phyloP scores from a whole-genome alignment of 2,797 vertebrate species.

The Rhodeus uyekii region DNA sequence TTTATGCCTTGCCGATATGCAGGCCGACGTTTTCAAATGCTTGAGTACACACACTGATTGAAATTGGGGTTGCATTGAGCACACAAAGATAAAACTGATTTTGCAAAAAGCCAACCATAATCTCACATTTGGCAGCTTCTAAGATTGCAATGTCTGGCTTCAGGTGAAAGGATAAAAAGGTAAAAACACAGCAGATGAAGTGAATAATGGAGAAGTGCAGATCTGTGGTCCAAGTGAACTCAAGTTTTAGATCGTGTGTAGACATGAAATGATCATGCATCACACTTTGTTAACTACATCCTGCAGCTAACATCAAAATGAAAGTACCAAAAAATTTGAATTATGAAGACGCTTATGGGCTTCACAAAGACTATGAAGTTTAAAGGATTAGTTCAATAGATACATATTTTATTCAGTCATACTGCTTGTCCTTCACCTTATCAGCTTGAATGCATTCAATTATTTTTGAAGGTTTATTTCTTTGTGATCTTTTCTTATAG shows the following conservation, averaged over 20 bases:
- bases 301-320: neutral
- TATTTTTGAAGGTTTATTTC: no score
- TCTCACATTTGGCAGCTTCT: constrained; percentile 55
- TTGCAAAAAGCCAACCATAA: constrained; percentile 57
- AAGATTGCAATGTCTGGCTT: constrained; percentile 49
- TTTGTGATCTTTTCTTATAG: no score
- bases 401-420: no score
- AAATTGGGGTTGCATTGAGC: constrained; percentile 59
- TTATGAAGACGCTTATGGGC: neutral
- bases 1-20: constrained; percentile 28
- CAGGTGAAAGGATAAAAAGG: constrained; percentile 20
- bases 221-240: neutral
- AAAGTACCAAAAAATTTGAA: neutral
- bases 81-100: constrained; percentile 62
- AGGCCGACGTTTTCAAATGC: constrained; percentile 53
- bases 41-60: constrained; percentile 60
- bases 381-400: neutral
- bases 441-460: no score
- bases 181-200: neutral
- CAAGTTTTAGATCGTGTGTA: neutral
- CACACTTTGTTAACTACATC: neutral
- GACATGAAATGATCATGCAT: neutral
- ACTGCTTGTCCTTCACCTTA: no score
- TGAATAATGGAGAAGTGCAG: neutral
- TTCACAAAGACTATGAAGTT: neutral